A percentile compares a stretch with the other conserved stretches of the same genome.
Conservation (phyloP, 64 coral and sea anemone genomes). For the Montipora sp. region DNA sequence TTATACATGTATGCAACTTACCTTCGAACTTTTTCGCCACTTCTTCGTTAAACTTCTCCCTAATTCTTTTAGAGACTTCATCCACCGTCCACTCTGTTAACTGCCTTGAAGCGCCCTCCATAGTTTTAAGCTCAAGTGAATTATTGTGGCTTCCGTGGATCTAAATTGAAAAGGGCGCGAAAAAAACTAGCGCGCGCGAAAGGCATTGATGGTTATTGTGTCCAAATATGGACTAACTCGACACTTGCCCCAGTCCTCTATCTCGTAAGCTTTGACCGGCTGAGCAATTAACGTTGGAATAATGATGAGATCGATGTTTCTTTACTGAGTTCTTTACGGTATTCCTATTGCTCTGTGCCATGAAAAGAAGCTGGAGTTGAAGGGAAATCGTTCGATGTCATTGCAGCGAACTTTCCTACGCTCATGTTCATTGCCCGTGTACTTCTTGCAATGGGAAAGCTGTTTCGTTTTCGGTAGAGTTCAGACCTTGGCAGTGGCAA, state of each 20-base stretch:
- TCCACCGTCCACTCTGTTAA: neutral
- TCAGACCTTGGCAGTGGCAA: neutral
- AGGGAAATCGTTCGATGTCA: conserved; percentile 26
- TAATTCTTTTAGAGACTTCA: neutral
- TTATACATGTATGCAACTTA: neutral
- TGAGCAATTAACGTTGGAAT: too few species aligned
- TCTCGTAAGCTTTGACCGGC: neutral
- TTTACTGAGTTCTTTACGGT: neutral
- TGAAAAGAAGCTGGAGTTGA: conserved; percentile 28
- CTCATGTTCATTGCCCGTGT: conserved; percentile 38
- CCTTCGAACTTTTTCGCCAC: neutral
- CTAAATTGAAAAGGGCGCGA: neutral
- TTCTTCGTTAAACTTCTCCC: neutral
- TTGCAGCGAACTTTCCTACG: conserved; percentile 20
- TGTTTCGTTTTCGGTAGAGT: conserved; percentile 3
- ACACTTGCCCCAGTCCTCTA: neutral
- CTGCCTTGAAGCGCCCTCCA: neutral
- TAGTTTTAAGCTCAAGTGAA: neutral
- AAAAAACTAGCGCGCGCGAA: neutral
- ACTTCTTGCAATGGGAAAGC: neutral
- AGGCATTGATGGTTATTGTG: neutral
- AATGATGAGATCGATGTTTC: neutral
- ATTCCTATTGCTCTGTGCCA: too few species aligned
- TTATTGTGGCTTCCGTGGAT: neutral
- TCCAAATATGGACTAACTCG: neutral